These are phyloP conservation scores for Spinibarbus caldwelli DNA, from an alignment of 2,797 vertebrate genomes.

Conservation along the genomic window DNA sequence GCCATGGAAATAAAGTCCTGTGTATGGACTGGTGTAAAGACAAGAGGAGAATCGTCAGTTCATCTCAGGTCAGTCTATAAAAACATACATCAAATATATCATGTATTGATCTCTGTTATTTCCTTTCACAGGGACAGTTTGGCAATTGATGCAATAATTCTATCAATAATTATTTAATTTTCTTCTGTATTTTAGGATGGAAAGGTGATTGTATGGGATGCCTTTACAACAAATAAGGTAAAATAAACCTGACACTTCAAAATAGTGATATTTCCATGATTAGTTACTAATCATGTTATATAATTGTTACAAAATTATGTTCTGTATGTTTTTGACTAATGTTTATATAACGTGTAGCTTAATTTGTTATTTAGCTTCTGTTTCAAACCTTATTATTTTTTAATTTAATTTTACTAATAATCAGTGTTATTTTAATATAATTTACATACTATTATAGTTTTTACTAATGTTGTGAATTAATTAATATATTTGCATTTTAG, in stretches of 20 bases:
- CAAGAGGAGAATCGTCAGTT: conserved; percentile 97
- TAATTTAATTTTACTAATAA: too few species aligned
- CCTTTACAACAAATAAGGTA: conserved; percentile 99
- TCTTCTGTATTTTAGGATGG: conserved; percentile 85
- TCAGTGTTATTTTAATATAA: too few species aligned
- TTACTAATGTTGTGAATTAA: not conserved
- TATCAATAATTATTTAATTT: not conserved
- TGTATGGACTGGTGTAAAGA: conserved; percentile 99
- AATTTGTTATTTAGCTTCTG: not conserved
- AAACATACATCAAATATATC: not conserved
- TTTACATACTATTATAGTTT: not conserved
- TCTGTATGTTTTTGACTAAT: not conserved
- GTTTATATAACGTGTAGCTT: too few species aligned
- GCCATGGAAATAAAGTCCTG: conserved; percentile 98
- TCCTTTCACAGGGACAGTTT: not conserved
- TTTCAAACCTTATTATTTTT: not conserved
- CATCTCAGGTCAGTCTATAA: conserved; percentile 88
- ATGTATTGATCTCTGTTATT: not conserved
- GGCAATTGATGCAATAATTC: not conserved
- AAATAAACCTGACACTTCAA: conserved; percentile 13
- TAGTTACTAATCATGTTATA: not conserved
- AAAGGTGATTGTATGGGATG: conserved; percentile 99
- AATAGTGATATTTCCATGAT: not conserved
- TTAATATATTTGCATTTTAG: not conserved
- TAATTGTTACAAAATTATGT: not conserved